Evolutionary conservation across 2,113 vertebrate species (phyloP).

Genomic region (Pygoscelis adeliae): DNA sequence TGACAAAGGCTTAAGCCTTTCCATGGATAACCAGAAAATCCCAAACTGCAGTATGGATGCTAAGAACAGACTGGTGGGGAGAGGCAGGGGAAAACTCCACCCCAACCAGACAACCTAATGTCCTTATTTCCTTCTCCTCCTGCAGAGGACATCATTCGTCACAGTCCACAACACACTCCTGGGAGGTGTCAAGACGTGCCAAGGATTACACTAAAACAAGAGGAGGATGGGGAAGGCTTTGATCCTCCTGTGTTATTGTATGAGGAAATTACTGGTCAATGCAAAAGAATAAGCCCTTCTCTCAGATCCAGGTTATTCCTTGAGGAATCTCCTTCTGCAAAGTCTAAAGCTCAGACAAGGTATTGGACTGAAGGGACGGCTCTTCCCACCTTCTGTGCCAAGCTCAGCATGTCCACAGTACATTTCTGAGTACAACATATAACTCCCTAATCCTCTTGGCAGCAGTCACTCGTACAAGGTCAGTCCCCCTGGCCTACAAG

Average conservation of each 20-base stretch:
- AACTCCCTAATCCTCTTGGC: conserved; percentile 30
- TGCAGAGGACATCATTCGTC: neutral
- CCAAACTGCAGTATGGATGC: neutral
- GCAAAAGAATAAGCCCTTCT: neutral
- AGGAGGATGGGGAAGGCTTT: neutral
- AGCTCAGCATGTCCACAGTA: neutral
- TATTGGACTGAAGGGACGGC: neutral
- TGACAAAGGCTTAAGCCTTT: neutral
- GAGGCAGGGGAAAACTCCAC: neutral
- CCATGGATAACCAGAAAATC: neutral
- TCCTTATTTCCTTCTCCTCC: neutral
- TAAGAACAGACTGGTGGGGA: neutral
- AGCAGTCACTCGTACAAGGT: neutral
- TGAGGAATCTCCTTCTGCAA: neutral
- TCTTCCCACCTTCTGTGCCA: neutral
- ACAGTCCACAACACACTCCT: neutral
- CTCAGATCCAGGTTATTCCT: neutral
- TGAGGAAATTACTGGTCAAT: neutral
- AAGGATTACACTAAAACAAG: neutral
- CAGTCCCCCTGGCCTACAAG: neutral
- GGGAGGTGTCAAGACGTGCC: neutral
- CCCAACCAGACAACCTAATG: neutral
- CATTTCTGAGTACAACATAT: neutral
- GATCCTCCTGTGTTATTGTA: neutral
- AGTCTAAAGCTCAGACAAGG: neutral